A percentile compares a stretch with the other conserved stretches of the same genome.
phyloP scores from a whole-genome alignment of 64 coral and sea anemone species.

The Actinia tenebrosa region DNA sequence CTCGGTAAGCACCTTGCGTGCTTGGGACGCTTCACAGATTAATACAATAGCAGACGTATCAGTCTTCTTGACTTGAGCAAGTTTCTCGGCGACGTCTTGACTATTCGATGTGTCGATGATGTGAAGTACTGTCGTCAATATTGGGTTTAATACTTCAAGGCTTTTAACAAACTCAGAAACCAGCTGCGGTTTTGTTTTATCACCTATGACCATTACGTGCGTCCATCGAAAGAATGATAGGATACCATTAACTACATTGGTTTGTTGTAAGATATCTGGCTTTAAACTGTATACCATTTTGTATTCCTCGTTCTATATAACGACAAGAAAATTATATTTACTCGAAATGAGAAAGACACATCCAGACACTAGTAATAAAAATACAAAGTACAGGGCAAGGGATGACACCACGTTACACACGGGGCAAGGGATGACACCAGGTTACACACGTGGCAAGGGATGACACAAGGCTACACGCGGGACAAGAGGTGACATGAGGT shows the following conservation, averaged over 20 bases:
- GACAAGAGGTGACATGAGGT: neutral
- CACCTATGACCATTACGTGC: neutral
- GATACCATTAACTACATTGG: neutral
- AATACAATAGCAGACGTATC: conserved; percentile 1
- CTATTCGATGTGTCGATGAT: neutral
- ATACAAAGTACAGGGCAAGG: too few relatives aligned
- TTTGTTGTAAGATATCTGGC: conserved; percentile 8
- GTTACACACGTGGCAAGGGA: neutral
- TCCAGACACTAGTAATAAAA: too few relatives aligned
- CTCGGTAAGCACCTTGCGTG: neutral
- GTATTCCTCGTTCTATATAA: neutral
- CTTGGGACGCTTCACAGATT: neutral
- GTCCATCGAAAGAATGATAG: neutral
- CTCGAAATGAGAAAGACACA: too few relatives aligned
- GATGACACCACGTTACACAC: too few relatives aligned
- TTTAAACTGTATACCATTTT: neutral
- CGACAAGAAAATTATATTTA: too few relatives aligned
- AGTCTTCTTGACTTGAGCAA: neutral
- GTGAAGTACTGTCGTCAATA: neutral
- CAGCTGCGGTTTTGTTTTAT: neutral
- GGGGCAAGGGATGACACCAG: neutral
- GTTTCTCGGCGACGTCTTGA: conserved; percentile 1
- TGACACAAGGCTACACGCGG: too few relatives aligned
- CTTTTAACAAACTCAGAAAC: neutral
- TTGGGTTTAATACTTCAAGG: neutral